Conservation (phyloP, 2,888 invertebrate species). For the Tetanocera ferruginea region DNA sequence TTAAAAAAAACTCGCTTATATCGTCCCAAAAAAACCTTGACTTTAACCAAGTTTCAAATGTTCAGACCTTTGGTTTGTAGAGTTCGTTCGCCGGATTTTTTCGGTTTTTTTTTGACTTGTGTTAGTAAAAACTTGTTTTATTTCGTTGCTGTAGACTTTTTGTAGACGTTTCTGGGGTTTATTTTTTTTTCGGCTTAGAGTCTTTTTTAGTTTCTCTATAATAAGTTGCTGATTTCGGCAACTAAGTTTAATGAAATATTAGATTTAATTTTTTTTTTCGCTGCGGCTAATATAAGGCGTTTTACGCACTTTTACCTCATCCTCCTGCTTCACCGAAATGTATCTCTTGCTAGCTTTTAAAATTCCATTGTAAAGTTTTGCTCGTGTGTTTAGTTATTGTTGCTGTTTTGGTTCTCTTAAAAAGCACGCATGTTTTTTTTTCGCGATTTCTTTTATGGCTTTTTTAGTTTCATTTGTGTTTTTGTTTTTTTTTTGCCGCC, state of each 20-base stretch:
- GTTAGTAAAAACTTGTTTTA: slow-evolving; percentile 5
- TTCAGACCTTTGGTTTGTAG: neutral
- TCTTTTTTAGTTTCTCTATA: too few species aligned
- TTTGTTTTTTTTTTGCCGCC: neutral
- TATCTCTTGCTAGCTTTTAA: neutral
- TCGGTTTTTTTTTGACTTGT: neutral
- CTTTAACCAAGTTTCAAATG: slow-evolving; percentile 4
- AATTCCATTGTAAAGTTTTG: neutral
- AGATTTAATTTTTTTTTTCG: neutral
- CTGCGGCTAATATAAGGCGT: neutral
- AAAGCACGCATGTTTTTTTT: neutral
- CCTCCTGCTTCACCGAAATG: neutral
- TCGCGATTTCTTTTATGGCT: neutral
- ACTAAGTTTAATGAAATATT: slow-evolving; percentile 14
- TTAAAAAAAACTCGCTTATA: neutral
- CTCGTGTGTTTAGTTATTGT: neutral
- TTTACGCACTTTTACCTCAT: neutral
- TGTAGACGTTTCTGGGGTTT: neutral
- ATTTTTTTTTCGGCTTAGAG: neutral
- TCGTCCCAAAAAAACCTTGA: slow-evolving; percentile 17
- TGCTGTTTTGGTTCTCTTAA: neutral
- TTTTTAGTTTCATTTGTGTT: neutral
- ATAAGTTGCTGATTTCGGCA: neutral
- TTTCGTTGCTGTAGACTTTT: neutral
- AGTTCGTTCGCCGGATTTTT: neutral